phyloP scores from a whole-genome alignment of 1,140 invertebrate genomes.

The Heliconius melpomene region DNA sequence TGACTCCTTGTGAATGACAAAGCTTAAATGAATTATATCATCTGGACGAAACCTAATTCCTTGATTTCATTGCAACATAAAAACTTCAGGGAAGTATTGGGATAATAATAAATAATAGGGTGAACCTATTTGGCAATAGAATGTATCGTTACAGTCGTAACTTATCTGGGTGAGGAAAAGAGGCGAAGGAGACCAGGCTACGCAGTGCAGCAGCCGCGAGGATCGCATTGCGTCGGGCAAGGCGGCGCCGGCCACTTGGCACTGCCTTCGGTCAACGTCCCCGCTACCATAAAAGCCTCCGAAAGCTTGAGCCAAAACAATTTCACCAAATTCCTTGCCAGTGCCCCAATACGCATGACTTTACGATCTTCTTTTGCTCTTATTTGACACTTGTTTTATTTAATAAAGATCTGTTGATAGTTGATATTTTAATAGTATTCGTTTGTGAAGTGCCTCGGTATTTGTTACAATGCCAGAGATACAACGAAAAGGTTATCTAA shows the following conservation, averaged over 20 bases:
- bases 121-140: constrained; percentile 66
- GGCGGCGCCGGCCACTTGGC: constrained; percentile 75
- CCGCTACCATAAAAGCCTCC: constrained; percentile 71
- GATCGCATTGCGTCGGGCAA: constrained; percentile 70
- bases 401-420: constrained; percentile 40
- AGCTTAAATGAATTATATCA: constrained; percentile 22
- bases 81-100: constrained; percentile 28
- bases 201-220: constrained; percentile 70
- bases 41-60: constrained; percentile 28
- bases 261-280: constrained; percentile 72
- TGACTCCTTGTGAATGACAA: constrained; percentile 28
- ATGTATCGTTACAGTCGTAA: constrained; percentile 62
- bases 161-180: constrained; percentile 60
- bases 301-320: constrained; percentile 76
- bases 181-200: constrained; percentile 62
- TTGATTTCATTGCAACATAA: constrained; percentile 38
- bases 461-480: constrained; percentile 9
- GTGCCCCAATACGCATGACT: constrained; percentile 68
- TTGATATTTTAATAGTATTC: constrained; percentile 39
- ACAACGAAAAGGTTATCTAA: constrained; percentile 8
- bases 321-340: constrained; percentile 76
- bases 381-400: constrained; percentile 54
- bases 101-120: constrained; percentile 45
- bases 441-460: background rate
- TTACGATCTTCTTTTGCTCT: constrained; percentile 49